Conservation (phyloP, 2,888 invertebrate species). For the Pristionchus fissidentatus region DNA sequence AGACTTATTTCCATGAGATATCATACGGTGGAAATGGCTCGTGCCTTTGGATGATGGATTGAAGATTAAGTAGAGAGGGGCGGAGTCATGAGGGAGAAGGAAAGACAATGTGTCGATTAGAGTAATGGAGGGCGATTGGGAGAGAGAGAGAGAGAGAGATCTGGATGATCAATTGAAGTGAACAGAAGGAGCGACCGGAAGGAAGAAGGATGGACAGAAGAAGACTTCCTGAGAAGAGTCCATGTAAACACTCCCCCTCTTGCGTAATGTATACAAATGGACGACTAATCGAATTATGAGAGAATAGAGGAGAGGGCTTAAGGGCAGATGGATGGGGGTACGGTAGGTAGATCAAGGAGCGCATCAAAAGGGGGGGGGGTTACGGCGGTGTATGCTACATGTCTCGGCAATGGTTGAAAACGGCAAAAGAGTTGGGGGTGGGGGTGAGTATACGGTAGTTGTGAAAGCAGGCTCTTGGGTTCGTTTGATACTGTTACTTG, state of each 20-base stretch:
- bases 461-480: too few relatives aligned
- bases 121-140: slow-evolving; percentile 42
- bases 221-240: slow-evolving; percentile 51
- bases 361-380: too few relatives aligned
- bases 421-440: too few relatives aligned
- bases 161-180: slow-evolving; percentile 25
- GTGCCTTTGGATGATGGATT: slow-evolving; percentile 27
- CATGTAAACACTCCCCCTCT: slow-evolving; percentile 14
- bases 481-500: too few relatives aligned
- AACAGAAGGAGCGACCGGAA: slow-evolving; percentile 46
- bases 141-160: slow-evolving; percentile 48
- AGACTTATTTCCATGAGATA: too few relatives aligned
- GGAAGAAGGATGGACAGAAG: slow-evolving; percentile 48
- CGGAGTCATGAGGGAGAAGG: slow-evolving; percentile 17
- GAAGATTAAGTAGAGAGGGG: neutral
- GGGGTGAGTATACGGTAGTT: too few relatives aligned
- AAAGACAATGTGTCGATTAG: slow-evolving; percentile 37
- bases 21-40: neutral
- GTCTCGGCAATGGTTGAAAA: too few relatives aligned
- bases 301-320: neutral
- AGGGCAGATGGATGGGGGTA: slow-evolving; percentile 7
- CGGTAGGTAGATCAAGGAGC: neutral
- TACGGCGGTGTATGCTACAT: too few relatives aligned
- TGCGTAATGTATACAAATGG: slow-evolving; percentile 46
- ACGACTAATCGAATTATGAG: slow-evolving; percentile 39